Evolutionary conservation across 1,140 invertebrate genomes (phyloP).

Genomic region (Drosophila mauritiana): DNA sequence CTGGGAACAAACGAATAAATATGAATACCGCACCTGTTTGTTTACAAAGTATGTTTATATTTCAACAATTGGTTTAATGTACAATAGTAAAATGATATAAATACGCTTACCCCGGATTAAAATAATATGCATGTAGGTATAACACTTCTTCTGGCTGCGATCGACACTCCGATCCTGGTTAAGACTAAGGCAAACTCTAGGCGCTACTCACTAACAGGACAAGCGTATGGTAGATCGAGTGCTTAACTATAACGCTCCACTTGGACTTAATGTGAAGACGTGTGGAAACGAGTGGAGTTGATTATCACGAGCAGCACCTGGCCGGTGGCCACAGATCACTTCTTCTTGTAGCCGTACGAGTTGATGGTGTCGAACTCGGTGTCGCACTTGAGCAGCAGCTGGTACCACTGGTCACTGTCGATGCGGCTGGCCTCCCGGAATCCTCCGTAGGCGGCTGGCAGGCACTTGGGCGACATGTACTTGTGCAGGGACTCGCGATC

Average conservation of each 20-base stretch:
- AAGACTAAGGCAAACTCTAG: conserved; percentile 71
- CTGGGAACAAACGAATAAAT: not conserved
- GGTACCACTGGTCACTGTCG: conserved; percentile 89
- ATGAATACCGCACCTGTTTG: not conserved
- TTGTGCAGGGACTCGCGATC: conserved; percentile 92
- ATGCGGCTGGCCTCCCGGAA: conserved; percentile 88
- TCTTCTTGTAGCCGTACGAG: conserved; percentile 90
- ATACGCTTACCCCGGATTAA: conserved; percentile 68
- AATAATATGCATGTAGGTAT: conserved; percentile 39
- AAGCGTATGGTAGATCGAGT: conserved; percentile 63
- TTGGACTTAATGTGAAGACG: conserved; percentile 30
- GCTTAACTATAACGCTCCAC: conserved; percentile 46
- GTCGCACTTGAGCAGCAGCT: conserved; percentile 89
- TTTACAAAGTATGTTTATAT: conserved; percentile 27
- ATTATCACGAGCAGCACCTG: conserved; percentile 62
- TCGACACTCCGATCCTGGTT: conserved; percentile 36
- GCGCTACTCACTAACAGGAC: conserved; percentile 55
- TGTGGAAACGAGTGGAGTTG: conserved; percentile 10
- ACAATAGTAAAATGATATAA: conserved; percentile 65
- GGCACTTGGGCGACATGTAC: conserved; percentile 90
- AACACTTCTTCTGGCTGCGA: conserved; percentile 50
- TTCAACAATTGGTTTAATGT: conserved; percentile 46
- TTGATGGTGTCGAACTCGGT: conserved; percentile 91
- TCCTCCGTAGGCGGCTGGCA: conserved; percentile 92
- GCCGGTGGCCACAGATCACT: conserved; percentile 23